Evolutionary conservation across 2,888 invertebrate species (phyloP), one percentile per base, ranked within the genome.

Genomic region (Ormia ochracea): DNA sequence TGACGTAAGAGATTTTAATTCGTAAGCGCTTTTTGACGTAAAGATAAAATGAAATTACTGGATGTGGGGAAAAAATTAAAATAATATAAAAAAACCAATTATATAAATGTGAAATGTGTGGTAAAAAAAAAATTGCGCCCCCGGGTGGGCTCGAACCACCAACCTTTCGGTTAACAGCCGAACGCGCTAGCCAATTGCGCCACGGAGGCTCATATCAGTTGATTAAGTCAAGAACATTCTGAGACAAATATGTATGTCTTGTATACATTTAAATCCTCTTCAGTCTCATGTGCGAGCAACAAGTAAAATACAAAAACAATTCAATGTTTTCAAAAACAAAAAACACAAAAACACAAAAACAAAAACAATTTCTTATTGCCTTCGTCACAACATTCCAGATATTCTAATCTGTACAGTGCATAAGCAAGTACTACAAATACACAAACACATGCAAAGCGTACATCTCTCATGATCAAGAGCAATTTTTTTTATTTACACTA

Each of bases 151-250:
- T 96, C 94, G 96, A 96, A 96, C 96, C 96, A 96, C 96, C 96
- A 96, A 96, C 96, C 96, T 96, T 96, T 96, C 96, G 96, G 96
- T 96, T 96, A 96, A 96, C 96, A 96, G 96, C 96, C 96, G 96
- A 96, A 96, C 96, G 96, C 96, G 96, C 96, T 96, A 96, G 92
- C 96, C 96, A 89, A 95, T 96, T 96, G 96, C 96, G 96, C 96
- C 96, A 96, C 96, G 95, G 88, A 89, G 89, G 89, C 89, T 19
- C 4, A 38, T 17, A 12, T 0, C 0, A 1, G 1, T 6, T 1
- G 5, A 1, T 14, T 1, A 50, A 19, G 38, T n/a, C n/a, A n/a
- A 52, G 9, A 26, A 10, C 19, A 4, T 2, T 52, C 21, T 31
- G 28, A 14, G 2, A 14, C 5, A 19, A n/a, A n/a, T n/a, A n/a